Base-by-base conservation (phyloP, 2,888 invertebrate species). In the Syrista parreyssii region DNA sequence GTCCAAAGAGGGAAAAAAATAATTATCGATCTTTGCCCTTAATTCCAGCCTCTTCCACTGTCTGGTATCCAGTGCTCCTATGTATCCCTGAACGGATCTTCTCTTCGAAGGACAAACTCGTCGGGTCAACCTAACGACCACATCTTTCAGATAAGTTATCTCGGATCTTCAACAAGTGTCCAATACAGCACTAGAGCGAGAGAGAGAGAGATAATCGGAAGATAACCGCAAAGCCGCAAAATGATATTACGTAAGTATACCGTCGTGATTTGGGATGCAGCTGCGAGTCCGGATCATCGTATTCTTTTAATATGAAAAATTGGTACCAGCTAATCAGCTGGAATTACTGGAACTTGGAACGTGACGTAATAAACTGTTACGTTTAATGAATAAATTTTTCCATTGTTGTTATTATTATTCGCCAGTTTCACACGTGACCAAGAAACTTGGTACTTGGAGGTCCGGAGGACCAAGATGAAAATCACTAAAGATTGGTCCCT, bases 381-480 rank as follows among this genome's bases (percentile, higher is more conserved):
- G 40, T 15, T 15, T 0, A 0, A 15, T 40, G 4, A 6, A 0
- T 1, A 15, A 15, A 6, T 40, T 15, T 15, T 40, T 0, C 1
- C 40, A 4, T 40, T 15, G 1, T 1, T 40, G 6, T 40, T 40
- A 15, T 40, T 36, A 36, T 36, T 40, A 40, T 15, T 15, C 15
- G 40, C 0, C 40, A 6, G 40, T 0, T 40, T 6, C 4, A 6
- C 40, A 4, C 6, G 6, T 6, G 6, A 15, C 15, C 15, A 15
- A 15, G 40, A 40, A 4, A 0, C 15, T 15, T 15, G 40, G 40
- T 15, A 2, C 40, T 40, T 40, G 6, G 40, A 33, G 3, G 33
- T 33, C 33, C 1, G 1, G 4, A 4, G 40, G 6, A 40, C 4
- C 40, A 40, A 15, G 15, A 15, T 40, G 6, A 40, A 15, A 15